These are phyloP conservation scores for Saccostrea echinata DNA, from an alignment of 1,140 invertebrate species.

Conservation along the genomic window DNA sequence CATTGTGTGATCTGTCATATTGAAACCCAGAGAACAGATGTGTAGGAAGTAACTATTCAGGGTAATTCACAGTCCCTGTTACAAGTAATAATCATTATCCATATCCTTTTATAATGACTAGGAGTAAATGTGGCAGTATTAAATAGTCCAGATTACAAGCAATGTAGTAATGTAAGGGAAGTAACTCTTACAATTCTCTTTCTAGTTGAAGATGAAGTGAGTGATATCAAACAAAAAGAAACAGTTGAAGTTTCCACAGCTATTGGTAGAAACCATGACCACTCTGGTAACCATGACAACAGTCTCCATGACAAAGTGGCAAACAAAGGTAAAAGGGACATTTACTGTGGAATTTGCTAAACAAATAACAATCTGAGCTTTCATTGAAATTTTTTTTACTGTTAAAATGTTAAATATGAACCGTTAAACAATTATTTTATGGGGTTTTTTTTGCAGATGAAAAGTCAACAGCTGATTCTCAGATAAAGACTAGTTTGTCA, in stretches of 20 bases:
- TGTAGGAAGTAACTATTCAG: background rate
- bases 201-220: slow-evolving; percentile 50
- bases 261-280: slow-evolving; percentile 8
- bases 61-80: background rate
- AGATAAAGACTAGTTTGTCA: background rate
- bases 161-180: background rate
- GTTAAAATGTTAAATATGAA: too few relatives aligned
- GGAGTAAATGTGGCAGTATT: background rate
- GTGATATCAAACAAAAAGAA: slow-evolving; percentile 41
- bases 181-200: background rate
- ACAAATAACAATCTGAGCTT: too few relatives aligned
- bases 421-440: too few relatives aligned
- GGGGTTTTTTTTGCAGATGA: slow-evolving; percentile 15
- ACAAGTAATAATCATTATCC: too few relatives aligned
- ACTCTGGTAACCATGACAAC: slow-evolving; percentile 39
- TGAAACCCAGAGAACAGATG: background rate
- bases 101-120: background rate
- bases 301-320: slow-evolving; percentile 43
- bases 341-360: background rate
- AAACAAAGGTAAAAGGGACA: slow-evolving; percentile 12
- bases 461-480: slow-evolving; percentile 50
- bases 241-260: slow-evolving; percentile 12
- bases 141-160: background rate
- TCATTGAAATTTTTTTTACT: too few relatives aligned
- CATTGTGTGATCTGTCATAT: background rate